Percentiles rank a stretch among this genome's conserved stretches.
phyloP scores from a whole-genome alignment of 2,797 vertebrate species.

The Apodemus agrarius region DNA sequence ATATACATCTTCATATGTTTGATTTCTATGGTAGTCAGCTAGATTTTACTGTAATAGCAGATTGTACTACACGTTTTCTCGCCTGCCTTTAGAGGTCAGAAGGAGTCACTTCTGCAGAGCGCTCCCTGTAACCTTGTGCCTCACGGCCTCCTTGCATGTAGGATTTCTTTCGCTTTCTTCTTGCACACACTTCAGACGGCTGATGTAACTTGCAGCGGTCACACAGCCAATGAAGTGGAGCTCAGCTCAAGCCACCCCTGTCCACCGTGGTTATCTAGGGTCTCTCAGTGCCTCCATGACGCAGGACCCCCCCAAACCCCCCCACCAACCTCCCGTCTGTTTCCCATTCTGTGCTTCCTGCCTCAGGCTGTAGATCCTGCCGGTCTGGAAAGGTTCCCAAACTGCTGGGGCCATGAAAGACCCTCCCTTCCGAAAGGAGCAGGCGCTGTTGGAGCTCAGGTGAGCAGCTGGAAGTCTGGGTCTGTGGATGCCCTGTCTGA shows the following conservation, averaged over 20 bases:
- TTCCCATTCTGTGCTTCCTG: neutral
- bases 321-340: no score
- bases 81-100: slow-evolving; percentile 12
- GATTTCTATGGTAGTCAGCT: neutral
- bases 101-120: neutral
- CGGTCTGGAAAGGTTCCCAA: neutral
- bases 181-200: neutral
- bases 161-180: neutral
- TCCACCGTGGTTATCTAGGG: neutral
- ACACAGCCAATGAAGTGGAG: neutral
- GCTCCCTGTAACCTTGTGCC: neutral
- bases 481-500: neutral
- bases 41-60: slow-evolving; percentile 33
- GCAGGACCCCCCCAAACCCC: neutral
- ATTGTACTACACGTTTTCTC: neutral
- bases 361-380: neutral
- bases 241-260: neutral
- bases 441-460: neutral
- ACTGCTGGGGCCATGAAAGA: neutral
- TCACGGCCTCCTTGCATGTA: neutral
- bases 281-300: neutral
- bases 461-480: neutral
- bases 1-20: neutral
- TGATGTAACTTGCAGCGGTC: neutral
- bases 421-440: neutral